Percentiles rank a stretch among this genome's conserved stretches.
Conservation (phyloP, 2,797 vertebrate species). For the Acridotheres tristis region DNA sequence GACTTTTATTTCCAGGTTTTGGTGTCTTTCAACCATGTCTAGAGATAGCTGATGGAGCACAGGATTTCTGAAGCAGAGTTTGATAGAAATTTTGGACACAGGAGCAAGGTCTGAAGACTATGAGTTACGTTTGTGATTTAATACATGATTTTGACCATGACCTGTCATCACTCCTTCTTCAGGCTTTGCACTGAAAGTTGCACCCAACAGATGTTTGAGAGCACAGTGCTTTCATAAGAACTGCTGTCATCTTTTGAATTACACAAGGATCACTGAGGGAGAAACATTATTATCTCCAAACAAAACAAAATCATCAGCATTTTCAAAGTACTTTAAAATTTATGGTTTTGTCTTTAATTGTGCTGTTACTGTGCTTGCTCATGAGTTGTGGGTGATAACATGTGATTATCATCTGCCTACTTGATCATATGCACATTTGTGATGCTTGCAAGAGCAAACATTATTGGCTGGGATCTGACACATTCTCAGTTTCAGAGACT, state of each 20-base stretch:
- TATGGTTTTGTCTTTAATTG: slow-evolving; percentile 41
- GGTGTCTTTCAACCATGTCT: not conserved
- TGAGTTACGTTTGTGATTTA: not conserved
- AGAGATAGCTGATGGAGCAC: not conserved
- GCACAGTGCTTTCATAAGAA: not conserved
- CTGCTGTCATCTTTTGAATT: not conserved
- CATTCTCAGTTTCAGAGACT: not conserved
- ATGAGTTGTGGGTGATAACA: slow-evolving; percentile 60
- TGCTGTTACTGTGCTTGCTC: slow-evolving; percentile 53
- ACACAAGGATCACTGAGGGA: not conserved
- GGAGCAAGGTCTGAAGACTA: not conserved
- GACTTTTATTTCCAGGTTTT: not conserved
- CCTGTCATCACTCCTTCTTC: not conserved
- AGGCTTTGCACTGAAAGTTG: not conserved
- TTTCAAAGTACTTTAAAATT: not conserved
- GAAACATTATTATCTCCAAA: slow-evolving; percentile 21
- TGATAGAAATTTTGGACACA: not conserved
- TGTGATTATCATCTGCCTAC: slow-evolving; percentile 66
- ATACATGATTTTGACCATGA: not conserved
- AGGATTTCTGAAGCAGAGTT: not conserved
- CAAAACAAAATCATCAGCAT: not conserved
- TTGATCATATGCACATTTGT: slow-evolving; percentile 56
- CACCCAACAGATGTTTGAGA: not conserved
- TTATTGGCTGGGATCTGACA: slow-evolving; percentile 47
- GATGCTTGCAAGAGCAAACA: slow-evolving; percentile 38